Base-by-base conservation (phyloP, 1,140 invertebrate species). In the Cotesia typhae region DNA sequence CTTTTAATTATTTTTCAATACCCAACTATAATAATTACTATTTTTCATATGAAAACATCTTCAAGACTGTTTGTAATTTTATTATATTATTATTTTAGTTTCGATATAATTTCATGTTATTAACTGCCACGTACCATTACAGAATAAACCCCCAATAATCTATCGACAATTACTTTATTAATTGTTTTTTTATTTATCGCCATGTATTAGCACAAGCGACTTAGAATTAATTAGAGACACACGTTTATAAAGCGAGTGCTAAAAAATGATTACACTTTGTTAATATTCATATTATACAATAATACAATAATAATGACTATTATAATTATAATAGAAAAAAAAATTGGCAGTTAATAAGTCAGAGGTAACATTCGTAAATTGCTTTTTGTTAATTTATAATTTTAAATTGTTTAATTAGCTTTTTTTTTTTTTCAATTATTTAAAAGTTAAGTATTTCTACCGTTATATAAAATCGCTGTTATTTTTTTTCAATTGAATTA, bases 321-420 rank as follows among this genome's bases (percentile, higher is more conserved):
- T 14, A 35, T 38, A 14, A 66, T 66, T 17, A 75, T 71, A 73
- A 76, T 75, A 65, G 57, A 20, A 69, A 78, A 79, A 78, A 73
- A 74, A 75, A 57, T 73, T 79, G 79, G 75, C 76, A 80, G 78
- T 82, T 78, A 80, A 80, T 78, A 77, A 80, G 70, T 78, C 74
- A 76, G 78, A 78, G 68, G 63, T 72, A 80, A 79, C 71, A 72
- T 74, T 67, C 70, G 67, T 72, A 79, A 71, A 75, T 70, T 77
- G 72, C 60, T 71, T 66, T 72, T 41, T 60, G 28, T 28, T 28
- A 17, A 17, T 17, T 17, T 17, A 28, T 28, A 28, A 28, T 59
- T 55, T 52, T 20, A 51, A 47, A 47, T 47, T 7, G 41, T 47
- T 47, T 6, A 47, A 47, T 47, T 47, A 47, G 10, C 10, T 47